Evolutionary conservation across 1,140 invertebrate species (phyloP).

Genomic region (Apis laboriosa): DNA sequence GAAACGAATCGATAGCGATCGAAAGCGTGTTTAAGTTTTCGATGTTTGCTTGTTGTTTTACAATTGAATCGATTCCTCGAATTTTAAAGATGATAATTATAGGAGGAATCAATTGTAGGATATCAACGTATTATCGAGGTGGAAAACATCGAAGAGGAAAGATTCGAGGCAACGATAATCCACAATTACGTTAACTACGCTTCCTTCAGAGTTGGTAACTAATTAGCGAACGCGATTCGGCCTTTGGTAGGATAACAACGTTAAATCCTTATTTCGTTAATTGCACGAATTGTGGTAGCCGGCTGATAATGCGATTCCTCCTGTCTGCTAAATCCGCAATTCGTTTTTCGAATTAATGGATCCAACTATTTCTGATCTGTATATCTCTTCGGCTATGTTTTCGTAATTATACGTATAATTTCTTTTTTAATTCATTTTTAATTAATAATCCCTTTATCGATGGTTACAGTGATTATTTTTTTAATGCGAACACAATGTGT

Average conservation of each 20-base stretch:
- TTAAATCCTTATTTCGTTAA: conserved; percentile 20
- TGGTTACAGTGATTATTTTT: too few species aligned
- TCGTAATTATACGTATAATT: too few species aligned
- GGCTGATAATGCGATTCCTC: conserved; percentile 29
- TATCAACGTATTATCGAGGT: background rate
- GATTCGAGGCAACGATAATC: conserved; percentile 1
- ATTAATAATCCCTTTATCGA: too few species aligned
- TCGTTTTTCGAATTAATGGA: background rate
- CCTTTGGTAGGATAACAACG: background rate
- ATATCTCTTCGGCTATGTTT: too few species aligned
- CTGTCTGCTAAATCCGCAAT: too few species aligned
- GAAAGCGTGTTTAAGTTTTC: background rate
- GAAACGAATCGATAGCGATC: background rate
- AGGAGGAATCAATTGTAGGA: background rate
- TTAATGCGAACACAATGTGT: too few species aligned
- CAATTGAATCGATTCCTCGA: background rate
- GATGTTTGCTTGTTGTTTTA: too few species aligned
- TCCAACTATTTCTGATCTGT: too few species aligned
- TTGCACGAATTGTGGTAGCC: background rate
- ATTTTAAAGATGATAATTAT: background rate
- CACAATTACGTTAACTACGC: conserved; percentile 17
- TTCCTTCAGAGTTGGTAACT: conserved; percentile 1
- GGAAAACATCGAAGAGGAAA: background rate
- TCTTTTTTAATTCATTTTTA: too few species aligned
- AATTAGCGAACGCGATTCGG: conserved; percentile 5